These are phyloP conservation scores for Acanthopagrus latus DNA, from an alignment of 2,797 vertebrate species.

Conservation along the genomic window DNA sequence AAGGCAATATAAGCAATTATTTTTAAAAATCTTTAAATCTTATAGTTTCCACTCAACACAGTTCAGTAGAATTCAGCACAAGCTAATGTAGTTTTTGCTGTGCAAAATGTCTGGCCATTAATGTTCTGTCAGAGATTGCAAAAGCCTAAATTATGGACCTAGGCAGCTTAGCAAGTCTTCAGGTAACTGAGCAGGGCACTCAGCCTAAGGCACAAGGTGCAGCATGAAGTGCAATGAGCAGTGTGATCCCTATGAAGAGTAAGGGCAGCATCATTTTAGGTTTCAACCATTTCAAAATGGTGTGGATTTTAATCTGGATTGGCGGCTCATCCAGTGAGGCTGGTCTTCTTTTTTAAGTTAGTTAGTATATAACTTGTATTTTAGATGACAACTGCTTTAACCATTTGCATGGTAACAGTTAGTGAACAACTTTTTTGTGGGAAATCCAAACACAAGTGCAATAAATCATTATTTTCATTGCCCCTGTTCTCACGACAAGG, in stretches of 20 bases:
- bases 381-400: neutral
- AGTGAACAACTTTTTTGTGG: slow-evolving; percentile 14
- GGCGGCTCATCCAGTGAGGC: slow-evolving; percentile 31
- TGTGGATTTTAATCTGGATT: slow-evolving; percentile 26
- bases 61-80: slow-evolving; percentile 8
- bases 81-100: slow-evolving; percentile 13
- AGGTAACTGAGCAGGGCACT: slow-evolving; percentile 27
- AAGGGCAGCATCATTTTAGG: slow-evolving; percentile 68
- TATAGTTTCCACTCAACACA: neutral
- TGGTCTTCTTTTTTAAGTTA: slow-evolving; percentile 56
- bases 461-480: slow-evolving; percentile 31
- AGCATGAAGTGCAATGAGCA: slow-evolving; percentile 48
- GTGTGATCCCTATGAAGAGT: slow-evolving; percentile 45
- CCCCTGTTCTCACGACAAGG: slow-evolving; percentile 49
- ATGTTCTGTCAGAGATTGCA: slow-evolving; percentile 25
- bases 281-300: slow-evolving; percentile 66
- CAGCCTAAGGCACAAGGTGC: slow-evolving; percentile 36
- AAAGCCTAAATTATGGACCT: slow-evolving; percentile 10
- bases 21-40: neutral
- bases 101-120: slow-evolving; percentile 11
- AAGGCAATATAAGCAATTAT: neutral
- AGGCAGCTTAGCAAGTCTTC: slow-evolving; percentile 17
- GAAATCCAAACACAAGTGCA: slow-evolving; percentile 20
- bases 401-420: slow-evolving; percentile 11
- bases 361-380: slow-evolving; percentile 41